Conservation (phyloP, 2,888 invertebrate genomes). For the Prenolepis imparis region DNA sequence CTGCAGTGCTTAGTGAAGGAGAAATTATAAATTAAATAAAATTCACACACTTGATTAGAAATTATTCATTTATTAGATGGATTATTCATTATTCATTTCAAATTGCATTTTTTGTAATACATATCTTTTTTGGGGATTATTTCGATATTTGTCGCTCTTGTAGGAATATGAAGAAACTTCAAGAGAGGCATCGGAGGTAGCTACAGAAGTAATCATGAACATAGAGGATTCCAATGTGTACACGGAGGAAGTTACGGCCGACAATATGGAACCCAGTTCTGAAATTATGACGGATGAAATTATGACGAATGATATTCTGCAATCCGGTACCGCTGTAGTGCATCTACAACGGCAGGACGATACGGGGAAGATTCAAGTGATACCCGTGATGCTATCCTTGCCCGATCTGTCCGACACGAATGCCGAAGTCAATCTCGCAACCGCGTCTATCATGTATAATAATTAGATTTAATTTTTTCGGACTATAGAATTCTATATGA, state of each 20-base stretch:
- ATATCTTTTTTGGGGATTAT: not conserved
- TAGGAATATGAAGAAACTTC: conserved; percentile 84
- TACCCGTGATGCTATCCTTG: conserved; percentile 84
- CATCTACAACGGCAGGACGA: conserved; percentile 83
- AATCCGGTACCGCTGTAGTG: conserved; percentile 77
- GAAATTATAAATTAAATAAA: too few species aligned
- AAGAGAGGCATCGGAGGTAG: conserved; percentile 81
- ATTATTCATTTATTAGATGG: not conserved
- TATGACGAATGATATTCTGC: conserved; percentile 81
- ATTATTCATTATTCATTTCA: not conserved
- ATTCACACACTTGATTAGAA: too few species aligned
- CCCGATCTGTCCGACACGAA: conserved; percentile 83
- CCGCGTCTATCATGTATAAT: conserved; percentile 85
- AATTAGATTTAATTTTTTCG: conserved; percentile 67
- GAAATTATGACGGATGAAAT: conserved; percentile 81
- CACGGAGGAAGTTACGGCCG: conserved; percentile 84
- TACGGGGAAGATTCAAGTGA: conserved; percentile 83
- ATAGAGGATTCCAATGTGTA: conserved; percentile 84
- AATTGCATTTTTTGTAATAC: not conserved
- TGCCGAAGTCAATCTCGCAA: conserved; percentile 82
- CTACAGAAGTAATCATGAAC: conserved; percentile 82
- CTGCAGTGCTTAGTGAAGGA: too few species aligned
- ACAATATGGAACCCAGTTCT: conserved; percentile 80
- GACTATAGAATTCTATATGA: not conserved
- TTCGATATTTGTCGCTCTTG: conserved; percentile 27